phyloP scores from a whole-genome alignment of 2,888 invertebrate genomes.

The Spilarctia lutea region DNA sequence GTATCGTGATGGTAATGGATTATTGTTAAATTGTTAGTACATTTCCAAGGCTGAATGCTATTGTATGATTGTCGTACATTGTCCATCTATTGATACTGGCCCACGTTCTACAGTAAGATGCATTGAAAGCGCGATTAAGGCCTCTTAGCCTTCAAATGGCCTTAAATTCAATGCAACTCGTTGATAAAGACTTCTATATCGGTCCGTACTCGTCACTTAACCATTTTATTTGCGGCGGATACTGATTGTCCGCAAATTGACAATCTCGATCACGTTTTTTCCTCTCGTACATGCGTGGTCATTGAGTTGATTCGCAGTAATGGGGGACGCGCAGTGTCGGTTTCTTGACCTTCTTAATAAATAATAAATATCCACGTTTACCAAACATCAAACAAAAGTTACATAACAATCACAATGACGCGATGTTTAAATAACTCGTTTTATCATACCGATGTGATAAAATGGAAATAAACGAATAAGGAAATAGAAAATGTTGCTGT shows the following conservation, averaged over 20 bases:
- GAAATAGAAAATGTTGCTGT: conserved; percentile 9
- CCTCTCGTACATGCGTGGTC: not conserved
- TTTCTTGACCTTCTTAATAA: not conserved
- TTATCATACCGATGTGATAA: conserved; percentile 8
- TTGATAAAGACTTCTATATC: conserved; percentile 6
- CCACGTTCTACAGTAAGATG: conserved; percentile 21
- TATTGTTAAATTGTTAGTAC: not conserved
- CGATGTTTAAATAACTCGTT: not conserved
- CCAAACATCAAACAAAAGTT: conserved; percentile 1
- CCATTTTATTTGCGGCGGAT: conserved; percentile 18
- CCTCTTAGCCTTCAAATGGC: conserved; percentile 38
- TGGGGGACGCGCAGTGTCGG: not conserved
- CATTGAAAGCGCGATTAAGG: conserved; percentile 34
- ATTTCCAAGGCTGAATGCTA: not conserved
- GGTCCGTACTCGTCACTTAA: not conserved
- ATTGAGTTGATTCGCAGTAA: not conserved
- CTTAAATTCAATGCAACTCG: conserved; percentile 27
- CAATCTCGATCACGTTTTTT: conserved; percentile 10
- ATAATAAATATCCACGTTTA: not conserved
- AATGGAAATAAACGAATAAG: conserved; percentile 3
- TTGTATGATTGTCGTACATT: not conserved
- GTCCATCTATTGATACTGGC: conserved; percentile 5
- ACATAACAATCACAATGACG: not conserved
- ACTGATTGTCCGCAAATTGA: conserved; percentile 33
- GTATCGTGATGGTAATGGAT: not conserved